Evolutionary conservation across 2,113 vertebrate genomes (phyloP).

Genomic region (Microtus richardsoni): DNA sequence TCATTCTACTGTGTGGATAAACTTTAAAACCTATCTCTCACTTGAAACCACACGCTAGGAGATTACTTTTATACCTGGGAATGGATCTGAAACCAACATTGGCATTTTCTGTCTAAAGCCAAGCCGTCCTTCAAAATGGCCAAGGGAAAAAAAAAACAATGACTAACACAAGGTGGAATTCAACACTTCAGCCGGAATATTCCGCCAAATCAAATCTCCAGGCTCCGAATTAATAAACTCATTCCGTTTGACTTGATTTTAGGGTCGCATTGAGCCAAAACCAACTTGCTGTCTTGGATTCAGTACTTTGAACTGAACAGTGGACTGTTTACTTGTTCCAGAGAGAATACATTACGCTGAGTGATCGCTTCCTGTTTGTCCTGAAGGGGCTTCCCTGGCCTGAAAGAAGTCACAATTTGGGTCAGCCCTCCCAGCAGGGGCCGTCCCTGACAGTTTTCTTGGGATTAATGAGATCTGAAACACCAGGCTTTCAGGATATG

Average conservation of each 20-base stretch:
- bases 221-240: slow-evolving; percentile 69
- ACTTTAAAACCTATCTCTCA: slow-evolving; percentile 54
- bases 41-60: neutral
- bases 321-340: slow-evolving; percentile 63
- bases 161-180: slow-evolving; percentile 26
- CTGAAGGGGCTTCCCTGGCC: slow-evolving; percentile 28
- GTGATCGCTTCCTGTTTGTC: slow-evolving; percentile 59
- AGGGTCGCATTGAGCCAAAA: slow-evolving; percentile 55
- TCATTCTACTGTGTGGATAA: neutral
- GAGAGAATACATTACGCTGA: slow-evolving; percentile 34
- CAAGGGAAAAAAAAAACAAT: slow-evolving; percentile 31
- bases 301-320: slow-evolving; percentile 65
- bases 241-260: slow-evolving; percentile 72
- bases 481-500: neutral
- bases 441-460: slow-evolving; percentile 57
- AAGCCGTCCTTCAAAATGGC: neutral
- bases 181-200: neutral
- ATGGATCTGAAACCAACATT: slow-evolving; percentile 39
- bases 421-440: slow-evolving; percentile 59
- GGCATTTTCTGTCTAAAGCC: slow-evolving; percentile 52
- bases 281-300: slow-evolving; percentile 56
- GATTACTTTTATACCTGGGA: neutral
- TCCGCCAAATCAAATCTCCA: slow-evolving; percentile 34
- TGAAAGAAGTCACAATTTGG: slow-evolving; percentile 60
- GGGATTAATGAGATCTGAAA: slow-evolving; percentile 47